A percentile compares a stretch with the other conserved stretches of the same genome.
Conservation (phyloP, 2,888 invertebrate genomes). For the Dendrolimus pini region DNA sequence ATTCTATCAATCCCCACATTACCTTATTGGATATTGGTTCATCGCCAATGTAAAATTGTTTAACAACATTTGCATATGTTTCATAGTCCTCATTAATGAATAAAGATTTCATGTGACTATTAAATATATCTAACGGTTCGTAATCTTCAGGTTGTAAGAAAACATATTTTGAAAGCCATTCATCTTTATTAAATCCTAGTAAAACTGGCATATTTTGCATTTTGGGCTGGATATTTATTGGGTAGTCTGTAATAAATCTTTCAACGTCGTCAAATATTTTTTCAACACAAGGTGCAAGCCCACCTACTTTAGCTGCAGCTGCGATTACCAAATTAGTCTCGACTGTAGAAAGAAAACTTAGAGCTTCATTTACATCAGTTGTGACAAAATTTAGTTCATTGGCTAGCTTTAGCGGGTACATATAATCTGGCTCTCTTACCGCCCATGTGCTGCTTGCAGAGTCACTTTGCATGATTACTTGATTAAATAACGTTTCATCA, state of each 20-base stretch:
- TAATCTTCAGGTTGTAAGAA: constrained; percentile 14
- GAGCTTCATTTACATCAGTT: constrained; percentile 25
- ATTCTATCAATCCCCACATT: constrained; percentile 23
- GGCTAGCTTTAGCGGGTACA: constrained; percentile 29
- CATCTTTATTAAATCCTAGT: constrained; percentile 29
- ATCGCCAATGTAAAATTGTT: constrained; percentile 45
- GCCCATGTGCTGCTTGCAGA: constrained; percentile 19
- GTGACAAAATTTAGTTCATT: constrained; percentile 30
- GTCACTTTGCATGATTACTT: constrained; percentile 44
- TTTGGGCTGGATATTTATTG: constrained; percentile 21
- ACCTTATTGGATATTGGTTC: constrained; percentile 19
- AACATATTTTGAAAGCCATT: constrained; percentile 15
- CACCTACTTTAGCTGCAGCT: constrained; percentile 18
- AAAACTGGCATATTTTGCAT: constrained; percentile 24
- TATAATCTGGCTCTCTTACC: constrained; percentile 21
- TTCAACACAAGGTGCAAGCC: constrained; percentile 36
- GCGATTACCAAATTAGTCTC: constrained; percentile 31
- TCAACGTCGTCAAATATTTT: constrained; percentile 23
- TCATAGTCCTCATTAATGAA: constrained; percentile 26
- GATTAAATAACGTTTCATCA: constrained; percentile 34
- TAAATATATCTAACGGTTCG: constrained; percentile 14
- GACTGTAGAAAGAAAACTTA: constrained; percentile 29
- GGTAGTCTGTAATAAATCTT: constrained; percentile 28
- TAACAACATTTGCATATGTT: constrained; percentile 21
- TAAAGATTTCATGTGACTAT: constrained; percentile 10